Evolutionary conservation across 2,113 vertebrate species (phyloP).

Genomic region (Galbula dea): DNA sequence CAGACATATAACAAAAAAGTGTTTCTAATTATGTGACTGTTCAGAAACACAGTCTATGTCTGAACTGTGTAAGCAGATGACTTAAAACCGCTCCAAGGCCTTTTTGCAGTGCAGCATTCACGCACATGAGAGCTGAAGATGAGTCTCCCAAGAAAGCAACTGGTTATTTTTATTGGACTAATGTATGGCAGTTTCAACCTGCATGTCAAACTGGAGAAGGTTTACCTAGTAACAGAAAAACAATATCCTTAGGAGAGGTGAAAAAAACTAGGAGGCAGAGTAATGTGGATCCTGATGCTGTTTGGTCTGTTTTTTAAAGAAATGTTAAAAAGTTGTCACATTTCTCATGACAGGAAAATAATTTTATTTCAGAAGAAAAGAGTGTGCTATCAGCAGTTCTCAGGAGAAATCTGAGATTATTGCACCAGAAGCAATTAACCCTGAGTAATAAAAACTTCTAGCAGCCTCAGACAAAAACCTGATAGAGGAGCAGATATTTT

Average conservation of each 20-base stretch:
- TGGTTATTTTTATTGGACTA: background rate
- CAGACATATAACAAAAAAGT: background rate
- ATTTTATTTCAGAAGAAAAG: constrained; percentile 60
- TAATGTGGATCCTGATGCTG: background rate
- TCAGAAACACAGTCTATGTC: background rate
- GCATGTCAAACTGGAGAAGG: background rate
- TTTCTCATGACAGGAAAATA: constrained; percentile 35
- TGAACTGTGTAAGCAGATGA: background rate
- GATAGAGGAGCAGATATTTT: constrained; percentile 40
- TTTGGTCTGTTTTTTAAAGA: background rate
- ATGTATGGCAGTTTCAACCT: background rate
- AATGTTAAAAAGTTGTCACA: constrained; percentile 40
- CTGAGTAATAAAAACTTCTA: constrained; percentile 61
- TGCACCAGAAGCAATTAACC: constrained; percentile 67
- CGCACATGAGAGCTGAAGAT: background rate
- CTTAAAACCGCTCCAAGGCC: background rate
- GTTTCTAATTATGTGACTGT: background rate
- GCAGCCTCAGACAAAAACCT: constrained; percentile 29
- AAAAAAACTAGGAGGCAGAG: background rate
- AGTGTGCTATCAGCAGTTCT: constrained; percentile 30
- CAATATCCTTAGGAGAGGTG: background rate
- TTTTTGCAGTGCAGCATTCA: background rate
- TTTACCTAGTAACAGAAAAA: background rate
- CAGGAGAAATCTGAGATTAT: constrained; percentile 49
- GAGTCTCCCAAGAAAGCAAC: background rate